These are phyloP conservation scores for Kradibia gibbosae DNA, from an alignment of 1,140 invertebrate genomes.

Conservation along the genomic window DNA sequence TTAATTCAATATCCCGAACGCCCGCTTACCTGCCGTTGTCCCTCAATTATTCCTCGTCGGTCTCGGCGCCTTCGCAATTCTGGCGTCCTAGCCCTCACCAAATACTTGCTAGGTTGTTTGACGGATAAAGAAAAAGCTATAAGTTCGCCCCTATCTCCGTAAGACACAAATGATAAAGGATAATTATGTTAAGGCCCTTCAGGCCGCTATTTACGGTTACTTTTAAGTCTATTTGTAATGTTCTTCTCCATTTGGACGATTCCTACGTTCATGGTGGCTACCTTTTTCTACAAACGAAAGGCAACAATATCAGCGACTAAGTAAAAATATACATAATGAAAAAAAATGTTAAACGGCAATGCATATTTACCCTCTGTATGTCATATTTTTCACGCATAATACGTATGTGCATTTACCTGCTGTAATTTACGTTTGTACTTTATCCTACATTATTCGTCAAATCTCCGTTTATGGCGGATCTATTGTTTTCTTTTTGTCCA, in stretches of 20 bases:
- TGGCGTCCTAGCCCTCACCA: slow-evolving; percentile 70
- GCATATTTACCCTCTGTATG: slow-evolving; percentile 41
- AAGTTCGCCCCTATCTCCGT: slow-evolving; percentile 46
- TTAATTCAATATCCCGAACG: neutral
- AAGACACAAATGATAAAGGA: slow-evolving; percentile 30
- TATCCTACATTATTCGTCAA: slow-evolving; percentile 15
- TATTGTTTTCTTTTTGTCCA: slow-evolving; percentile 61
- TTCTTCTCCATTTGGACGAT: slow-evolving; percentile 23
- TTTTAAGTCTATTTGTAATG: slow-evolving; percentile 42
- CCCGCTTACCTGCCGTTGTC: neutral
- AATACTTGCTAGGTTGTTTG: slow-evolving; percentile 70
- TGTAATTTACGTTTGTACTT: slow-evolving; percentile 30
- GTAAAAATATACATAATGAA: slow-evolving; percentile 12
- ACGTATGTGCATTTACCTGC: slow-evolving; percentile 13
- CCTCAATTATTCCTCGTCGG: slow-evolving; percentile 54
- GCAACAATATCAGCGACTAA: slow-evolving; percentile 38
- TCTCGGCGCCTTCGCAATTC: slow-evolving; percentile 63
- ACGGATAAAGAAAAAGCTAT: slow-evolving; percentile 60
- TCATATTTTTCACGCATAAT: slow-evolving; percentile 38
- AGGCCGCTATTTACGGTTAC: slow-evolving; percentile 41
- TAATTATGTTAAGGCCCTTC: slow-evolving; percentile 34
- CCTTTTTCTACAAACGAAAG: slow-evolving; percentile 28
- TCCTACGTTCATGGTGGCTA: slow-evolving; percentile 30
- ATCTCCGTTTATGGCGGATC: slow-evolving; percentile 56
- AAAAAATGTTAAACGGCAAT: slow-evolving; percentile 41